phyloP scores from a whole-genome alignment of 2,797 vertebrate species.

The Microctenopoma steveboyesi region DNA sequence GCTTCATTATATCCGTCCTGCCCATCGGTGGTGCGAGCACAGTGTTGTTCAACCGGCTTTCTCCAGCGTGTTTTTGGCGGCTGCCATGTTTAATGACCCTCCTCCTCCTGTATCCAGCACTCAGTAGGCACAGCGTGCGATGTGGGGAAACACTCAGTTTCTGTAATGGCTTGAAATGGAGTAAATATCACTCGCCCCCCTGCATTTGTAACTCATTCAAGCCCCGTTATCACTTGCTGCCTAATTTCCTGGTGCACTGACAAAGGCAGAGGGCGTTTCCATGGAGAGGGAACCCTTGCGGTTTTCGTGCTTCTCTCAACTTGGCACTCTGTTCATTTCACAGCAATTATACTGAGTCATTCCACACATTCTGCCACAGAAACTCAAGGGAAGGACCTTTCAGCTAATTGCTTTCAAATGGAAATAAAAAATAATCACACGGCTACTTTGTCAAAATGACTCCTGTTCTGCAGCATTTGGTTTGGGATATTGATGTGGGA shows the following conservation, averaged over 20 bases:
- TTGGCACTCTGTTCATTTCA: slow-evolving; percentile 81
- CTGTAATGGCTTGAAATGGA: slow-evolving; percentile 80
- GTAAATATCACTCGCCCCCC: slow-evolving; percentile 75
- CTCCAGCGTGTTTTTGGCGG: slow-evolving; percentile 40
- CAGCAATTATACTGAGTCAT: slow-evolving; percentile 82
- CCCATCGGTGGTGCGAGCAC: slow-evolving; percentile 46
- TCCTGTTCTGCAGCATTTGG: slow-evolving; percentile 71
- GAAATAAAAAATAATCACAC: slow-evolving; percentile 83
- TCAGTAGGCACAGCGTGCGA: slow-evolving; percentile 65
- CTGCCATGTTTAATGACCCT: slow-evolving; percentile 76
- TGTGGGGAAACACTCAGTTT: slow-evolving; percentile 77
- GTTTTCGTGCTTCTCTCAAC: slow-evolving; percentile 71
- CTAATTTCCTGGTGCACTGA: slow-evolving; percentile 79
- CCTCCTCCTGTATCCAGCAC: slow-evolving; percentile 67
- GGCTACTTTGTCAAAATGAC: slow-evolving; percentile 77
- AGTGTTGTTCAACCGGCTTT: slow-evolving; percentile 40
- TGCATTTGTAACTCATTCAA: slow-evolving; percentile 77
- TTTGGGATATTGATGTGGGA: slow-evolving; percentile 70
- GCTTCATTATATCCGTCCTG: slow-evolving; percentile 64
- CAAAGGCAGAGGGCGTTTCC: slow-evolving; percentile 81
- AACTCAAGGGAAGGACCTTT: slow-evolving; percentile 77
- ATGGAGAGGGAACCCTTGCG: slow-evolving; percentile 77
- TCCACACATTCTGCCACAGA: slow-evolving; percentile 74
- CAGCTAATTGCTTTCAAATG: slow-evolving; percentile 82
- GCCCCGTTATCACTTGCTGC: slow-evolving; percentile 77